phyloP scores from a whole-genome alignment of 2,888 invertebrate species.

The Gastrophysa polygoni region DNA sequence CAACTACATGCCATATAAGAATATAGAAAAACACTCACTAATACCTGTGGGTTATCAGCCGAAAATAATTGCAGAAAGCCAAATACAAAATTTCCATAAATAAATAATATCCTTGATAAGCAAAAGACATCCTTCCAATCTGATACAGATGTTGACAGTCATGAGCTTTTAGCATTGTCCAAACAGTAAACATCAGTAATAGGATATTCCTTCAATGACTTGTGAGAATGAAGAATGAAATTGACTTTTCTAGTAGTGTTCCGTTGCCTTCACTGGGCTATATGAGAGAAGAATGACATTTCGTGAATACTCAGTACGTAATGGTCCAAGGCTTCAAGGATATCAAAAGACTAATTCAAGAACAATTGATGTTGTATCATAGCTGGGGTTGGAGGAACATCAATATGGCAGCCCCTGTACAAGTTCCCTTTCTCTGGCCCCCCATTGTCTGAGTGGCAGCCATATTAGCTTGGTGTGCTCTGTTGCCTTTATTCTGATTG shows the following conservation, averaged over 20 bases:
- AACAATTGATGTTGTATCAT: slow-evolving; percentile 47
- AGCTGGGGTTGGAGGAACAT: slow-evolving; percentile 52
- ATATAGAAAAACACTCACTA: too few species aligned
- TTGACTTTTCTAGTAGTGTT: neutral
- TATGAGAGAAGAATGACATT: slow-evolving; percentile 2
- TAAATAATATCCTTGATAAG: too few species aligned
- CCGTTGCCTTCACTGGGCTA: neutral
- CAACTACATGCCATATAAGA: too few species aligned
- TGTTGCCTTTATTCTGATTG: slow-evolving; percentile 59
- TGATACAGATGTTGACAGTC: neutral
- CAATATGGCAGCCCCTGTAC: slow-evolving; percentile 48
- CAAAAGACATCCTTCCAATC: neutral
- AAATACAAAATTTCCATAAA: too few species aligned
- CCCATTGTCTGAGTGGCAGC: slow-evolving; percentile 60
- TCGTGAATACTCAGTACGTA: neutral
- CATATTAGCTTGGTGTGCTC: slow-evolving; percentile 60
- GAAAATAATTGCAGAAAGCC: too few species aligned
- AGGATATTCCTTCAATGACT: slow-evolving; percentile 10
- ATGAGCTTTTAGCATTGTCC: slow-evolving; percentile 5
- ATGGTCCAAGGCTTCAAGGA: neutral
- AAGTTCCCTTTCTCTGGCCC: slow-evolving; percentile 58
- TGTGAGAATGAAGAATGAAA: slow-evolving; percentile 8
- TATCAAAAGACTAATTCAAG: neutral
- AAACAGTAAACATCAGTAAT: slow-evolving; percentile 5
- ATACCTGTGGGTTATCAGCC: too few species aligned